phyloP scores from a whole-genome alignment of 2,888 invertebrate species.

The Himalopsyche tibetana region DNA sequence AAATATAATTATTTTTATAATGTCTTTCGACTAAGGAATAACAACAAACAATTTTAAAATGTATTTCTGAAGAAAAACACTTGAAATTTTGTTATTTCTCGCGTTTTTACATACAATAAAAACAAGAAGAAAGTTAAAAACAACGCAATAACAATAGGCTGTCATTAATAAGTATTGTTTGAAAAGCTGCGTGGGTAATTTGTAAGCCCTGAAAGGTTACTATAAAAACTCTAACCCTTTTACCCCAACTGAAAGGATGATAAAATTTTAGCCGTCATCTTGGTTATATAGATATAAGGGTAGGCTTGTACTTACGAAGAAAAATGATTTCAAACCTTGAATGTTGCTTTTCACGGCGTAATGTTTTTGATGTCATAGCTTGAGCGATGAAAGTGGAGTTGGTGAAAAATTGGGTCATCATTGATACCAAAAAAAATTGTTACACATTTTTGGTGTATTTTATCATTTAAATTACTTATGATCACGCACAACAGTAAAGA shows the following conservation, averaged over 20 bases:
- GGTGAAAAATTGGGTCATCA: not conserved
- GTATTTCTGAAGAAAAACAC: too few species aligned
- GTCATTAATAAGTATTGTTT: constrained; percentile 2
- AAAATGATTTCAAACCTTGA: constrained; percentile 11
- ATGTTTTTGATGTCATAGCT: not conserved
- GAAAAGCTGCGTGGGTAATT: constrained; percentile 10
- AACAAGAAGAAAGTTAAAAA: not conserved
- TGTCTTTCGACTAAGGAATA: too few species aligned
- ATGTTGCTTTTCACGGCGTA: constrained; percentile 2
- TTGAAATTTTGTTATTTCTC: not conserved
- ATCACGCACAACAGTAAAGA: too few species aligned
- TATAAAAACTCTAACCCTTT: constrained; percentile 34
- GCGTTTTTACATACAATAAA: not conserved
- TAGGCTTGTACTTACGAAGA: not conserved
- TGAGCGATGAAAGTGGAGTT: not conserved
- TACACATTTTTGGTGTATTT: too few species aligned
- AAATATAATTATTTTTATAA: too few species aligned
- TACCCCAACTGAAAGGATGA: constrained; percentile 30
- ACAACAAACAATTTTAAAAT: too few species aligned
- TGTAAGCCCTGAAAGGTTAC: constrained; percentile 1
- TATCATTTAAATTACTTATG: too few species aligned
- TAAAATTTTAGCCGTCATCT: constrained; percentile 14
- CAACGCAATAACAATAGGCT: not conserved
- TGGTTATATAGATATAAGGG: constrained; percentile 10
- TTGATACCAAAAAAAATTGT: too few species aligned